Conservation (phyloP, 35 echinoderm and acorn worm species). For the Acanthaster planci region DNA sequence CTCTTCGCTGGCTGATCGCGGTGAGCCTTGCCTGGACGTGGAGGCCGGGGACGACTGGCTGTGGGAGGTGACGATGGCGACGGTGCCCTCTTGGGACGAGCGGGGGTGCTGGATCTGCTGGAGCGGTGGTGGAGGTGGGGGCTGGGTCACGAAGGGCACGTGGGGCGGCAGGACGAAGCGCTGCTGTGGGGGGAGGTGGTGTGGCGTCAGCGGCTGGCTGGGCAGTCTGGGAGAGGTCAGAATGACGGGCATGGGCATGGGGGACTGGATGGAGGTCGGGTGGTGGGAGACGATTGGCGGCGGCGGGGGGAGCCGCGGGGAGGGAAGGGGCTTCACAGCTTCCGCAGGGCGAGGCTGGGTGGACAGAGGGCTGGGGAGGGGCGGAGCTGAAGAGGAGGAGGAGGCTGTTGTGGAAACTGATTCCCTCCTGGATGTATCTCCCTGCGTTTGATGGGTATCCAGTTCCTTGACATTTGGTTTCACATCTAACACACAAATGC, state of each 20-base stretch:
- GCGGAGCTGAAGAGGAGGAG: slow-evolving; percentile 8
- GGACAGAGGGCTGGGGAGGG: slow-evolving; percentile 30
- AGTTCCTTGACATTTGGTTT: slow-evolving; percentile 71
- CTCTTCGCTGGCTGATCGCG: slow-evolving; percentile 42
- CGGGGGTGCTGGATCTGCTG: slow-evolving; percentile 48
- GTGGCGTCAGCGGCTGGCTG: slow-evolving; percentile 30
- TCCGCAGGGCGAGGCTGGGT: slow-evolving; percentile 19
- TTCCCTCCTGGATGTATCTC: slow-evolving; percentile 26
- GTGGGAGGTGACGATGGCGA: slow-evolving; percentile 13
- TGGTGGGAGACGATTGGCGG: slow-evolving; percentile 24
- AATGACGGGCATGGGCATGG: slow-evolving; percentile 22
- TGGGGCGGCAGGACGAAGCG: slow-evolving; percentile 53
- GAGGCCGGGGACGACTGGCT: slow-evolving; percentile 35
- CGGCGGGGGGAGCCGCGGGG: slow-evolving; percentile 11
- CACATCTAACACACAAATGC: slow-evolving; percentile 44
- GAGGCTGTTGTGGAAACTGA: slow-evolving; percentile 33
- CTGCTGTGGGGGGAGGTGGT: slow-evolving; percentile 21
- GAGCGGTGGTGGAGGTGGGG: slow-evolving; percentile 55
- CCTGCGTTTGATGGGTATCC: slow-evolving; percentile 33
- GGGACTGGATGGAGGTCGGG: slow-evolving; percentile 20
- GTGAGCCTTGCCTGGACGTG: slow-evolving; percentile 42
- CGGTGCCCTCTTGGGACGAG: slow-evolving; percentile 11
- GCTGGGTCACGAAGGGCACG: slow-evolving; percentile 55
- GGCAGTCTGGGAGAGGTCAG: slow-evolving; percentile 54
- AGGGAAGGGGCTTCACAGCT: slow-evolving; percentile 7